Evolutionary conservation across 2,888 invertebrate species (phyloP), one percentile per base, ranked within the genome.

Genomic region (Agapetus fuscipes): DNA sequence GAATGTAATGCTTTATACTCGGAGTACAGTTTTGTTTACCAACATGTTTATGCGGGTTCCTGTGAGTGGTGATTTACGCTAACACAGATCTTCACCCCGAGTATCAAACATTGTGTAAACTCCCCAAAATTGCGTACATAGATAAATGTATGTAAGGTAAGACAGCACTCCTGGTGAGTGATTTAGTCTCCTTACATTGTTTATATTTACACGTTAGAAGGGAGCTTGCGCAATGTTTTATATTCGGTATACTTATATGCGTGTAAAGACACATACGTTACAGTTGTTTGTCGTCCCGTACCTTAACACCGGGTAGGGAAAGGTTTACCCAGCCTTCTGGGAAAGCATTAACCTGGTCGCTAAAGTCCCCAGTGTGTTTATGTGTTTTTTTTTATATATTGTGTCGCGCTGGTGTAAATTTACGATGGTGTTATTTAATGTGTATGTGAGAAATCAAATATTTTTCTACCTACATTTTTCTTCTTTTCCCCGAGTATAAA

Each of bases 61-160:
- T n/a, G 17, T 29, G 24, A 4, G 34, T 24, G 24, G 32, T 39
- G 39, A 39, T 39, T 39, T 39, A 39, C 34, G 39, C 29, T 39
- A 39, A 39, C 39, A 34, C 20, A 33, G 30, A 27, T 39, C 39
- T n/a, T 14, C 11, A 12, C 9, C 11, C 20, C 6, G 9, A n/a
- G n/a, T n/a, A n/a, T n/a, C n/a, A n/a, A n/a, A n/a, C n/a, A n/a
- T n/a, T n/a, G n/a, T n/a, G n/a, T 7, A 6, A 11, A 13, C 20
- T 32, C 17, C n/a, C n/a, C n/a, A n/a, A n/a, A n/a, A n/a, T n/a
- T n/a, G n/a, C n/a, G n/a, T n/a, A n/a, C n/a, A n/a, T n/a, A n/a
- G n/a, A n/a, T n/a, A n/a, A n/a, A n/a, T n/a, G n/a, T n/a, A n/a
- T n/a, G n/a, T n/a, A n/a, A n/a, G n/a, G n/a, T n/a, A n/a, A n/a